These are phyloP conservation scores for Hipposideros larvatus DNA, from an alignment of 2,797 vertebrate species.

Conservation along the genomic window DNA sequence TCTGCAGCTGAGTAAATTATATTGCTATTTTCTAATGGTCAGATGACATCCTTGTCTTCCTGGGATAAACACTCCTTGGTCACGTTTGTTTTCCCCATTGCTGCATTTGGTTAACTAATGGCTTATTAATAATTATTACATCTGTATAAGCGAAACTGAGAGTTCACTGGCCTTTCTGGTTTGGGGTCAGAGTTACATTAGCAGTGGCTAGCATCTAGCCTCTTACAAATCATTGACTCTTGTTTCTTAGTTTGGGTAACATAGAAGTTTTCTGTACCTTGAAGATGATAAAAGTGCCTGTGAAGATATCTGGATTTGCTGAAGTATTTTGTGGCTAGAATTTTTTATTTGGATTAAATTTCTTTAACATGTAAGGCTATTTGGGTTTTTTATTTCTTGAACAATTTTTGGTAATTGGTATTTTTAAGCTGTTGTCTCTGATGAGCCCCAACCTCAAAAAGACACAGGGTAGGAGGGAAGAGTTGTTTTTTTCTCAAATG, in stretches of 20 bases:
- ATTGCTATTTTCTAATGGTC: neutral
- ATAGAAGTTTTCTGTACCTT: neutral
- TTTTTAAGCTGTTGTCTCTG: neutral
- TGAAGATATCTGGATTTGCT: neutral
- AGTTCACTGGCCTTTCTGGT: neutral
- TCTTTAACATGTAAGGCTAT: neutral
- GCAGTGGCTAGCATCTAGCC: neutral
- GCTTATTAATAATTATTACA: constrained; percentile 1
- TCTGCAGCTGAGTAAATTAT: neutral
- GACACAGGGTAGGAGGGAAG: neutral
- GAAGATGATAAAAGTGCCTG: neutral
- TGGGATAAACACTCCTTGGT: neutral
- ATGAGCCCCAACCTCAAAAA: neutral
- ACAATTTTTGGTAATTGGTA: neutral
- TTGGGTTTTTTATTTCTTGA: neutral
- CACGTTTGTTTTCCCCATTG: neutral
- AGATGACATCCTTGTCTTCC: neutral
- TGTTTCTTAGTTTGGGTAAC: neutral
- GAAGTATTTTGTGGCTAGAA: neutral
- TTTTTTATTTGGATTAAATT: neutral
- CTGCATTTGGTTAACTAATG: neutral
- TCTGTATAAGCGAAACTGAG: neutral
- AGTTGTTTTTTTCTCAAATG: neutral
- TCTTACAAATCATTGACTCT: neutral
- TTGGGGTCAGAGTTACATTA: neutral